A percentile compares a stretch with the other conserved stretches of the same genome.
These are phyloP conservation scores for Taenioides sp. DNA, from an alignment of 2,797 vertebrate species.

Conservation along the genomic window DNA sequence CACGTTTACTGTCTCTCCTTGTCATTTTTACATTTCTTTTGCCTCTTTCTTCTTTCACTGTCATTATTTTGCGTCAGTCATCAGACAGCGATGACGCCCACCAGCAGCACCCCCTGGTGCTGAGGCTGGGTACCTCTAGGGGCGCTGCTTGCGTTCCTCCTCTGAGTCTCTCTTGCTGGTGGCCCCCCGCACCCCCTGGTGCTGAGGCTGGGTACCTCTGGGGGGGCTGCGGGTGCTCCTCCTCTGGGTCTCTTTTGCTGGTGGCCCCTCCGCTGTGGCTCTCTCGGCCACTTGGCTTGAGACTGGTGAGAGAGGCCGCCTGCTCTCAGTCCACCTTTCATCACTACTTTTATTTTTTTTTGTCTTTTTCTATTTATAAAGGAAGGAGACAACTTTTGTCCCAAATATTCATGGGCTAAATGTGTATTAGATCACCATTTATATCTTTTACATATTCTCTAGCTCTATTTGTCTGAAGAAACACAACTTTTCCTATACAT, in stretches of 20 bases:
- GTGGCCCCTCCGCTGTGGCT: conserved; percentile 70
- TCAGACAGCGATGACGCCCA: conserved; percentile 76
- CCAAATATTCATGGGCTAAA: neutral
- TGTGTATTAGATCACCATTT: too few species aligned
- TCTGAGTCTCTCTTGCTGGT: conserved; percentile 67
- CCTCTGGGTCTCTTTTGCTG: conserved; percentile 67
- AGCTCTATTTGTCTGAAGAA: too few species aligned
- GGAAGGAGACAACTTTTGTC: conserved; percentile 34
- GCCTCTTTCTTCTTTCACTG: conserved; percentile 26
- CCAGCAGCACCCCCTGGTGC: conserved; percentile 64
- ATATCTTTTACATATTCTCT: too few species aligned
- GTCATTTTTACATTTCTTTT: conserved; percentile 21
- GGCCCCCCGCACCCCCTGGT: conserved; percentile 68
- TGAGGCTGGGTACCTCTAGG: conserved; percentile 58
- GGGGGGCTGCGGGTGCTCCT: conserved; percentile 57
- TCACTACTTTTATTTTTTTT: conserved; percentile 26
- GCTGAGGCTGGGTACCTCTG: conserved; percentile 57
- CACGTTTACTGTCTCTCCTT: conserved; percentile 44
- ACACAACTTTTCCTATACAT: too few species aligned
- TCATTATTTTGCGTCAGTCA: conserved; percentile 66
- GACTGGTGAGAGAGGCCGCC: conserved; percentile 81
- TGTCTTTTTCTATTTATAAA: conserved; percentile 1
- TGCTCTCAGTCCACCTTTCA: conserved; percentile 50
- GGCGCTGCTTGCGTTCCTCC: conserved; percentile 59
- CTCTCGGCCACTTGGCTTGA: conserved; percentile 79